Evolutionary conservation across 2,113 vertebrate species (phyloP).

Genomic region (Benitochromis conjunctus): DNA sequence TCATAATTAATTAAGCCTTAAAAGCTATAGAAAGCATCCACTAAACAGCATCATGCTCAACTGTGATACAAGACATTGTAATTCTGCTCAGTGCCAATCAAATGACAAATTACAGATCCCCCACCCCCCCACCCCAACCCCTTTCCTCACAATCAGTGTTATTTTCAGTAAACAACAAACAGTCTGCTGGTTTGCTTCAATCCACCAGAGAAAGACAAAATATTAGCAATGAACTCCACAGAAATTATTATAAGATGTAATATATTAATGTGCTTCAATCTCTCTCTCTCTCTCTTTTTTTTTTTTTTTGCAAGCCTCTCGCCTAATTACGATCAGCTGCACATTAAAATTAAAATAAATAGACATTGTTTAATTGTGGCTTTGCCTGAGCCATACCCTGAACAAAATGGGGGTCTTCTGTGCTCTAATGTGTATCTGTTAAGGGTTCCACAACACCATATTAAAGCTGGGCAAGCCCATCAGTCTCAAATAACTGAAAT

Average conservation of each 20-base stretch:
- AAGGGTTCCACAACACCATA: slow-evolving; percentile 9
- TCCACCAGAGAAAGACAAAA: neutral
- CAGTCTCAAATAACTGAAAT: slow-evolving; percentile 12
- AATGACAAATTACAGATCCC: neutral
- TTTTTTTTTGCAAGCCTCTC: neutral
- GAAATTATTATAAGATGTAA: neutral
- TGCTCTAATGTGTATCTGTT: neutral
- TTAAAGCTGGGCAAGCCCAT: slow-evolving; percentile 43
- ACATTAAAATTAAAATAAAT: neutral
- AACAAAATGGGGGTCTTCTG: slow-evolving; percentile 46
- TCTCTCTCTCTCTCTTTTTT: neutral
- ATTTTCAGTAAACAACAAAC: neutral
- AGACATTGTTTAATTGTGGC: neutral
- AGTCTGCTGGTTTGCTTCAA: neutral
- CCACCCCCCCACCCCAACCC: neutral
- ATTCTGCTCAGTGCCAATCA: neutral
- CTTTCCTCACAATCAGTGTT: neutral
- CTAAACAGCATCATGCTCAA: neutral
- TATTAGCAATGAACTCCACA: neutral
- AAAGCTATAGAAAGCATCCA: neutral
- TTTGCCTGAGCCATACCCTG: neutral
- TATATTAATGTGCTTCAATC: neutral
- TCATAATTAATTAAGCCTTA: slow-evolving; percentile 17
- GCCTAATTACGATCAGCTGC: neutral
- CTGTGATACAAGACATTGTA: neutral